These are phyloP conservation scores for Sycobia sp. DNA, from an alignment of 1,140 invertebrate genomes.

Conservation along the genomic window DNA sequence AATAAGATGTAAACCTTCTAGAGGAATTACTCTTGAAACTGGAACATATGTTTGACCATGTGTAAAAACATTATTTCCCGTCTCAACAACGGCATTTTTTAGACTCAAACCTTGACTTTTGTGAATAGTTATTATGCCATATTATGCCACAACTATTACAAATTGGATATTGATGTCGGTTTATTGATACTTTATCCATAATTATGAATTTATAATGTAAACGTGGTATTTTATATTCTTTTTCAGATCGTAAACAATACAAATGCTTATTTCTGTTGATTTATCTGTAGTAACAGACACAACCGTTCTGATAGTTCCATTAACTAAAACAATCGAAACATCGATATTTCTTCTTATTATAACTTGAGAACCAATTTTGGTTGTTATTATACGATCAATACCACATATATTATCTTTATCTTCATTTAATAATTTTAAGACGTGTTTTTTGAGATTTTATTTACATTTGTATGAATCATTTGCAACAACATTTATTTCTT, in stretches of 20 bases:
- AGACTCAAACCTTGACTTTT: too few species aligned
- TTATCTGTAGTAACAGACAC: conserved; percentile 8
- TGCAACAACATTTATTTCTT: not conserved
- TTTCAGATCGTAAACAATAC: not conserved
- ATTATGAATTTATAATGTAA: too few species aligned
- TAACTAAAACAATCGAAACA: conserved; percentile 26
- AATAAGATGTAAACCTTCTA: too few species aligned
- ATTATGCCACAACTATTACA: conserved; percentile 42
- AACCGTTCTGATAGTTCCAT: conserved; percentile 24
- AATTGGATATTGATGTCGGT: conserved; percentile 46
- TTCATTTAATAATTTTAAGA: not conserved
- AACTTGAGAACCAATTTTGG: conserved; percentile 37
- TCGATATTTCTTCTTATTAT: conserved; percentile 33
- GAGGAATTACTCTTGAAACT: too few species aligned
- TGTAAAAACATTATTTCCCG: too few species aligned
- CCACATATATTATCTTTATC: conserved; percentile 7
- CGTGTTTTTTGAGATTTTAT: conserved; percentile 44
- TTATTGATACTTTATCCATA: too few species aligned
- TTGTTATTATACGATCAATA: too few species aligned
- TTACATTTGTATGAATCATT: conserved; percentile 7
- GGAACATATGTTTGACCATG: too few species aligned
- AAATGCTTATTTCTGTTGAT: not conserved
- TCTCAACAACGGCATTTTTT: too few species aligned
- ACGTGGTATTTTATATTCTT: too few species aligned
- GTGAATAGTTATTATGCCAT: too few species aligned